Conservation (phyloP, 2,888 invertebrate genomes). For the Seladonia tumulorum region DNA sequence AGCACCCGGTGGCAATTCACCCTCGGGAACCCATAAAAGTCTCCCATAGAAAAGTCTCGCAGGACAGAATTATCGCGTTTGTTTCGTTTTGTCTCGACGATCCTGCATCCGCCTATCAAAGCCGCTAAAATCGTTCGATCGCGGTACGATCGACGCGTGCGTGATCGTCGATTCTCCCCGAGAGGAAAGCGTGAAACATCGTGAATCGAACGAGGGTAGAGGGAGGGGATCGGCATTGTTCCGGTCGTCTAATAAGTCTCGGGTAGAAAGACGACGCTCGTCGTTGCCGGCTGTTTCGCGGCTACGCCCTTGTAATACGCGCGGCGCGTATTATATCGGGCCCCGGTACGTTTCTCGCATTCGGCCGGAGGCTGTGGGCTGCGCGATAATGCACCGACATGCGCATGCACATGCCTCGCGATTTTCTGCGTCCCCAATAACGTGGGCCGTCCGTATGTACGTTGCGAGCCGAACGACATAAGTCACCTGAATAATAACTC, state of each 20-base stretch:
- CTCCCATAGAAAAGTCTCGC: neutral
- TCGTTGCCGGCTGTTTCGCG: slow-evolving; percentile 37
- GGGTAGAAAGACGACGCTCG: slow-evolving; percentile 20
- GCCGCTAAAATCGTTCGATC: neutral
- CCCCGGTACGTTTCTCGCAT: slow-evolving; percentile 60
- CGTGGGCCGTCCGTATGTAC: slow-evolving; percentile 68
- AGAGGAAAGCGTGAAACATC: neutral
- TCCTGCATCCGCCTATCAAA: neutral
- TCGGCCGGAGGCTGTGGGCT: slow-evolving; percentile 69
- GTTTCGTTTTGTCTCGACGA: neutral
- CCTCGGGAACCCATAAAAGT: neutral
- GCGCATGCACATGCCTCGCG: slow-evolving; percentile 69
- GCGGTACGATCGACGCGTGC: neutral
- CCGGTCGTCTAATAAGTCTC: slow-evolving; percentile 44
- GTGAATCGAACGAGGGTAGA: neutral
- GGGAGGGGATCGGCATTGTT: slow-evolving; percentile 24
- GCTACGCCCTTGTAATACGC: slow-evolving; percentile 53
- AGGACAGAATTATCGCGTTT: neutral
- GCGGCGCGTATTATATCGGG: slow-evolving; percentile 19
- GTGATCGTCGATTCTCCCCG: neutral
- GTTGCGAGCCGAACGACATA: neutral
- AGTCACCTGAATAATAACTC: neutral
- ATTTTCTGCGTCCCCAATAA: slow-evolving; percentile 78
- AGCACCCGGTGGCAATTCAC: neutral
- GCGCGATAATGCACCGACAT: slow-evolving; percentile 76